These are phyloP conservation scores for Harpalus rubripes DNA, from an alignment of 2,888 invertebrate species.

Conservation along the genomic window DNA sequence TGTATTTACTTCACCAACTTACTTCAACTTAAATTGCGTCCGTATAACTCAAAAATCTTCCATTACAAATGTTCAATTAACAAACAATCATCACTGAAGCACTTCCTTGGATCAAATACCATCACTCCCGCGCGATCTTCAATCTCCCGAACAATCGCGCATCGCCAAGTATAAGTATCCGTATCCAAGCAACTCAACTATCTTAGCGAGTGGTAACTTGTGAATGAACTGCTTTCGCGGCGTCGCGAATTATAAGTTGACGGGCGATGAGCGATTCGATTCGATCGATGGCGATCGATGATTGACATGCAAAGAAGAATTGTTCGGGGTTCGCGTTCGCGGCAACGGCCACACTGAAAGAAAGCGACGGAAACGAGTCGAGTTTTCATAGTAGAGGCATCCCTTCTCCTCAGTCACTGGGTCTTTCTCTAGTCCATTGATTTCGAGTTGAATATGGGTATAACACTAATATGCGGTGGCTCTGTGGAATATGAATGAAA, in stretches of 20 bases:
- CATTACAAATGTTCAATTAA: constrained; percentile 12
- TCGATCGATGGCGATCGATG: constrained; percentile 17
- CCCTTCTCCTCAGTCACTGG: constrained; percentile 47
- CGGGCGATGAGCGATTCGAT: constrained; percentile 3
- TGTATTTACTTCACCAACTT: no score
- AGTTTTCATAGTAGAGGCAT: constrained; percentile 62
- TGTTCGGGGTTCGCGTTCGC: constrained; percentile 33
- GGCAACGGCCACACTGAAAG: constrained; percentile 56
- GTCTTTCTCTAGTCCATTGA: constrained; percentile 53
- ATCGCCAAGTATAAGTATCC: background rate
- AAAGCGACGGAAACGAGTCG: constrained; percentile 35
- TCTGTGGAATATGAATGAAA: background rate
- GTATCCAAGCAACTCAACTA: no score
- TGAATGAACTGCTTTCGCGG: constrained; percentile 39
- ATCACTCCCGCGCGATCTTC: constrained; percentile 19
- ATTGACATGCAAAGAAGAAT: constrained; percentile 54
- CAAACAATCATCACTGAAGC: constrained; percentile 21
- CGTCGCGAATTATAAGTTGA: constrained; percentile 44
- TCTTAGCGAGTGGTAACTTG: background rate
- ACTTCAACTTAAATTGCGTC: no score
- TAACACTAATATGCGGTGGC: constrained; percentile 1
- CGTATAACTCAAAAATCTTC: constrained; percentile 15
- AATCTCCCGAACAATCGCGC: constrained; percentile 6
- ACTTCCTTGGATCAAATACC: constrained; percentile 28
- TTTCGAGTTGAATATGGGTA: constrained; percentile 27